phyloP scores from a whole-genome alignment of 1,140 invertebrate genomes.

The Bilobella aurantiaca region DNA sequence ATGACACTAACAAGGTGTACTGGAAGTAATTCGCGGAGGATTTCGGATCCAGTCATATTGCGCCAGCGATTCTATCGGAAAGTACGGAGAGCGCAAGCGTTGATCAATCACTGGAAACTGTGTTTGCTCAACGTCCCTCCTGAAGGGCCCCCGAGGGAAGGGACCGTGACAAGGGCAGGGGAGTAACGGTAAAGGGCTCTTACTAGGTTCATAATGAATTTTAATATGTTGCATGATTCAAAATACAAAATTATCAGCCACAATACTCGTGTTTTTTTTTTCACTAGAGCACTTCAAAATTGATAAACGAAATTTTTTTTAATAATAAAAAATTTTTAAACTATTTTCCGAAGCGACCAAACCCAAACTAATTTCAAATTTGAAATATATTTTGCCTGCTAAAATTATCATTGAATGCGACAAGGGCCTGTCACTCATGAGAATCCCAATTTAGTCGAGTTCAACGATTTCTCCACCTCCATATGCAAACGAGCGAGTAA shows the following conservation, averaged over 20 bases:
- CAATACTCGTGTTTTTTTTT: no score
- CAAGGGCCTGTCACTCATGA: neutral
- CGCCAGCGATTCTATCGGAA: neutral
- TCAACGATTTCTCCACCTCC: no score
- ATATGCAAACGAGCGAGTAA: no score
- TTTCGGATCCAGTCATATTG: neutral
- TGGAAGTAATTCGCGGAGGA: neutral
- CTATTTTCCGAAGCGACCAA: no score
- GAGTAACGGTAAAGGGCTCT: neutral
- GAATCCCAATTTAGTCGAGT: neutral
- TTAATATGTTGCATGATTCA: no score
- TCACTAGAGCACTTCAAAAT: no score
- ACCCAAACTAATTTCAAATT: no score
- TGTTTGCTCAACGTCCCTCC: neutral
- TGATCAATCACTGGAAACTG: neutral
- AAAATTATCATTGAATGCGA: neutral
- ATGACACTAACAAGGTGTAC: neutral
- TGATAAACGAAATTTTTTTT: no score
- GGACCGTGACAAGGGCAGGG: neutral
- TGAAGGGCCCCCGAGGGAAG: neutral
- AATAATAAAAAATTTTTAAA: no score
- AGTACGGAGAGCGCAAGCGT: neutral
- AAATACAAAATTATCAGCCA: neutral
- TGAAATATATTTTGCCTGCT: no score
- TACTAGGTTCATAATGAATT: neutral